Percentiles rank a stretch among this genome's conserved stretches.
These are phyloP conservation scores for Nymphalis urticae DNA, from an alignment of 2,888 invertebrate species.

Conservation along the genomic window DNA sequence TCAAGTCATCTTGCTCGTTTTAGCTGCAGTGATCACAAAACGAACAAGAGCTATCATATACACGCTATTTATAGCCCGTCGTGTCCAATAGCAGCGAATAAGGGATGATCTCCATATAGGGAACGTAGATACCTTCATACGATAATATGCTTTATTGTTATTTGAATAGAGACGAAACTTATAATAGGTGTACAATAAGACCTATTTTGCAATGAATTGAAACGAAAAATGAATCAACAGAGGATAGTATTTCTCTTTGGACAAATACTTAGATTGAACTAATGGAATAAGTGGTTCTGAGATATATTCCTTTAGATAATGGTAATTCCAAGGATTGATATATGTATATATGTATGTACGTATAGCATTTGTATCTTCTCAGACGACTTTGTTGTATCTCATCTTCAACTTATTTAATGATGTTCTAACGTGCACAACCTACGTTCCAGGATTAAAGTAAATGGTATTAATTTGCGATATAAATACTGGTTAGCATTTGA, in stretches of 20 bases:
- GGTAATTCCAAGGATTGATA: too few species aligned
- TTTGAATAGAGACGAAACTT: background rate
- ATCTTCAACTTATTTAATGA: too few species aligned
- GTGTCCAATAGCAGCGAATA: slow-evolving; percentile 36
- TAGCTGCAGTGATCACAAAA: slow-evolving; percentile 30
- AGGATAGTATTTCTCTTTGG: slow-evolving; percentile 27
- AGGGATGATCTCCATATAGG: slow-evolving; percentile 36
- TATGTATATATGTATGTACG: too few species aligned
- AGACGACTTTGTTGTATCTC: too few species aligned
- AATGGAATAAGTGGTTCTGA: slow-evolving; percentile 19
- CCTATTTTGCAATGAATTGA: slow-evolving; percentile 42
- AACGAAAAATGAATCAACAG: slow-evolving; percentile 50
- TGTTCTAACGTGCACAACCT: too few species aligned
- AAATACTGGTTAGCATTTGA: too few species aligned
- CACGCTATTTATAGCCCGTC: slow-evolving; percentile 39
- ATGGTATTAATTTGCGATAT: too few species aligned
- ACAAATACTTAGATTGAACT: slow-evolving; percentile 21
- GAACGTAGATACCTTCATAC: background rate
- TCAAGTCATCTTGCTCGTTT: slow-evolving; percentile 35
- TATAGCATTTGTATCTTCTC: too few species aligned
- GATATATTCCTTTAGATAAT: background rate
- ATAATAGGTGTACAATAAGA: slow-evolving; percentile 1
- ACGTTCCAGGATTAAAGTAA: too few species aligned
- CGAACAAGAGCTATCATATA: slow-evolving; percentile 29
- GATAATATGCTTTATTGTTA: background rate